Conservation (phyloP, 2,888 invertebrate species). For the Chrysomela aeneicollis region DNA sequence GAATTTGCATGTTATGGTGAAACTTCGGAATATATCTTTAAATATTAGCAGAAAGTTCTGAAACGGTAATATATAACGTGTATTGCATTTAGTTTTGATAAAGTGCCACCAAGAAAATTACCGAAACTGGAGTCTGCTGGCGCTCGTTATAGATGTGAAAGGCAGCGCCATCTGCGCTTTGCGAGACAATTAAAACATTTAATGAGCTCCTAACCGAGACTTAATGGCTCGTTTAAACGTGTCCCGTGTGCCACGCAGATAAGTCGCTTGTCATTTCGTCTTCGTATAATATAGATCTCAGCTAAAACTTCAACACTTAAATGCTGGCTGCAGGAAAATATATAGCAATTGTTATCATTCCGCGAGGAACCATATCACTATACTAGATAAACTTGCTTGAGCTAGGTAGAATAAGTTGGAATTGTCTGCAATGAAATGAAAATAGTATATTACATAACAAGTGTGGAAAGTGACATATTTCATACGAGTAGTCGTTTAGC, state of each 20-base stretch:
- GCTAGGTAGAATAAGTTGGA: too few relatives aligned
- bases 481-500: too few relatives aligned
- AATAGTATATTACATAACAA: too few relatives aligned
- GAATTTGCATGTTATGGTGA: constrained; percentile 60
- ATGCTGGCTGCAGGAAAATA: constrained; percentile 24
- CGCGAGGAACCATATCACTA: neutral
- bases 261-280: constrained; percentile 35
- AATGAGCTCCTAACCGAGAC: constrained; percentile 58
- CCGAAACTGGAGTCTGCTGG: constrained; percentile 44
- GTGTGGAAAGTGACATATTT: too few relatives aligned
- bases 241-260: constrained; percentile 39
- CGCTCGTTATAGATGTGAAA: constrained; percentile 48
- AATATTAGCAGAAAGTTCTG: constrained; percentile 51
- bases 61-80: constrained; percentile 42
- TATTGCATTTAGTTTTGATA: constrained; percentile 42
- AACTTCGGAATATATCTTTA: constrained; percentile 56
- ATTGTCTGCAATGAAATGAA: too few relatives aligned
- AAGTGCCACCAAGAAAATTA: constrained; percentile 46
- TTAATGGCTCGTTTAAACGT: constrained; percentile 58
- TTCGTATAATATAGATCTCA: constrained; percentile 36
- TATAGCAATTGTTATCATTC: constrained; percentile 22
- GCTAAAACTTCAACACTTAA: constrained; percentile 36
- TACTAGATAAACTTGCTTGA: neutral
- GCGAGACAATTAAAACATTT: constrained; percentile 59
- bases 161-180: constrained; percentile 51